Evolutionary conservation across 2,797 vertebrate species (phyloP), one percentile per base, ranked within the genome.

Genomic region (Chrosomus eos): DNA sequence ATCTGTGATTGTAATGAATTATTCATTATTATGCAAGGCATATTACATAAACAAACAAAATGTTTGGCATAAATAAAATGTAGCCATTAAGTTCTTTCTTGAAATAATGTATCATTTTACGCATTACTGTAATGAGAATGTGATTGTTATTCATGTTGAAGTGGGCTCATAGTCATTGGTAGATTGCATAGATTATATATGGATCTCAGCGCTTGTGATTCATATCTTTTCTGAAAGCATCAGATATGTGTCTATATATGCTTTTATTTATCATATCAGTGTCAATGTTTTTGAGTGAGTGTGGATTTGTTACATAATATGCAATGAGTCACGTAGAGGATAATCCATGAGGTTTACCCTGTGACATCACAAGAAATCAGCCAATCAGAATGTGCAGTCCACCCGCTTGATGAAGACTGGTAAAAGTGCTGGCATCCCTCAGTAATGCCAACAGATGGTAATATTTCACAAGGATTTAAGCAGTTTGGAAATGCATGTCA

Each of bases 281-380:
- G 88, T 86, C 84, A 81, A 83, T 90, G 88, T 90, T 90, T 85
- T 83, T 18, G 19, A 85, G 58, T 28, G 60, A 74, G 64, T n/a
- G 48, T 62, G 86, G 87, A 90, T 92, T 84, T 90, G 81, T 93
- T 93, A 92, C 87, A 86, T 92, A 94, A 93, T 81, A 51, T 73
- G 64, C 77, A 53, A 79, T 71, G 74, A 71, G 81, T 82, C 33
- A 87, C 88, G 70, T 83, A 86, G 80, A 89, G 88, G 81, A 85
- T 75, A 66, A 80, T 72, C 70, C 66, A 58, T 83, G 68, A 19
- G 76, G 77, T 82, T 82, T 83, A 84, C 70, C 66, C 67, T 33
- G 85, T 75, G 77, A 84, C 79, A 70, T 81, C 85, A 83, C 66
- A 13, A 68, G 51, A 48, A 75, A 67, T 86, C 80, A 80, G 70